Evolutionary conservation across 2,113 vertebrate genomes (phyloP).

Genomic region (Macroglossus sobrinus): DNA sequence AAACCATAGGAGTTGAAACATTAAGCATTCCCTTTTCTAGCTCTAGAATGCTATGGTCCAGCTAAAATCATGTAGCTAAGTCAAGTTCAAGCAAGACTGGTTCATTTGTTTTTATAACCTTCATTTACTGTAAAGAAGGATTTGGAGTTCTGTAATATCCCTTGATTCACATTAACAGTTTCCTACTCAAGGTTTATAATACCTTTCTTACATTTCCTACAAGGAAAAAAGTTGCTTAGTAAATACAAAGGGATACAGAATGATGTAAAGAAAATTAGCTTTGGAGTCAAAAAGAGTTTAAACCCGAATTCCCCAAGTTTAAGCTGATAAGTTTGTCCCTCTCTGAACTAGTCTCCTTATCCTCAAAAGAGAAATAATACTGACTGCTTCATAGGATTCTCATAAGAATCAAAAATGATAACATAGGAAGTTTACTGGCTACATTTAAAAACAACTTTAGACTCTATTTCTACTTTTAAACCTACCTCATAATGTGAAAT

Average conservation of each 20-base stretch:
- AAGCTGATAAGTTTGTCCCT: neutral
- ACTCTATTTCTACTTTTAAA: slow-evolving; percentile 11
- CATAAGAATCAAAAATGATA: neutral
- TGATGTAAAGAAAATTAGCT: neutral
- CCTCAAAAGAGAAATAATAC: neutral
- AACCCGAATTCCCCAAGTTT: slow-evolving; percentile 10
- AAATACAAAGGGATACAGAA: slow-evolving; percentile 12
- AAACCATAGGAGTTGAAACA: slow-evolving; percentile 1
- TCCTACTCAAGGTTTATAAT: slow-evolving; percentile 4
- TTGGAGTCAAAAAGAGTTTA: slow-evolving; percentile 42
- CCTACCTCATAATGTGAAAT: slow-evolving; percentile 90
- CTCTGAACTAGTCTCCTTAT: neutral
- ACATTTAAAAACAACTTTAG: slow-evolving; percentile 46
- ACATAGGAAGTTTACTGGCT: slow-evolving; percentile 9
- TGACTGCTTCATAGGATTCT: neutral
- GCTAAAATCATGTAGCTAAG: slow-evolving; percentile 9
- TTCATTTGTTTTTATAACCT: slow-evolving; percentile 30
- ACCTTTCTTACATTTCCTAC: neutral
- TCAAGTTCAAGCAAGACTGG: neutral
- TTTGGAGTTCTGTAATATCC: neutral
- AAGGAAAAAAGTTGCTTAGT: neutral
- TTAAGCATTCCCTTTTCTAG: neutral
- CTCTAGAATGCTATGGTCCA: neutral
- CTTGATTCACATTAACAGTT: slow-evolving; percentile 5
- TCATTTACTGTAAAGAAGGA: slow-evolving; percentile 17